Evolutionary conservation across 1,140 invertebrate species (phyloP), one percentile per base, ranked within the genome.

Genomic region (Ostrea denselamellosa): DNA sequence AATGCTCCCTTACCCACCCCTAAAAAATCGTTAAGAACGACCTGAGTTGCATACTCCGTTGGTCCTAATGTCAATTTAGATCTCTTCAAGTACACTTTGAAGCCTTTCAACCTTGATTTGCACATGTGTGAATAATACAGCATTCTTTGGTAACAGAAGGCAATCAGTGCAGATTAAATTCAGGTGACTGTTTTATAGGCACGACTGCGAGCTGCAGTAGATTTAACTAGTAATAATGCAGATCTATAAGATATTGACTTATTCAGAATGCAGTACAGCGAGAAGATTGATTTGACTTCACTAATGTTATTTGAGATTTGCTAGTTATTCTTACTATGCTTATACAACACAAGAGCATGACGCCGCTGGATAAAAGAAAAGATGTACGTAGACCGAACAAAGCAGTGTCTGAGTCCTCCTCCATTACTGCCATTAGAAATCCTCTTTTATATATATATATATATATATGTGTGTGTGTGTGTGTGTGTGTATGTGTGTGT

Each of bases 101-200:
- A 62, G 56, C 56, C 56, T n/a, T 62, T 62, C 17, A 62, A 19
- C 56, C 56, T 62, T 62, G 56, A 62, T 19, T 62, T 62, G 56
- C 56, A 62, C n/a, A 17, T 19, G n/a, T 62, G n/a, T 62, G 56
- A 62, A 62, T 62, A 62, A 62, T 62, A n/a, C 56, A 62, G 56
- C 17, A 62, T 19, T 62, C n/a, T 19, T 17, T 19, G 56, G n/a
- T 62, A 62, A 17, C 56, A 62, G 56, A 62, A 19, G 56, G 7
- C 56, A 62, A n/a, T 62, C n/a, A 44, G 34, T 62, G 17, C n/a
- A 62, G 17, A 19, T 62, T 62, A 62, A 62, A 62, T 62, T 12
- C 17, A 62, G 56, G 56, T 62, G 5, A 62, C 5, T 62, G 56
- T 62, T 14, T 14, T 62, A 62, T 62, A 62, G 7, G 56, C 56